Conservation (phyloP, 2,797 vertebrate genomes). For the Synanceia verrucosa region DNA sequence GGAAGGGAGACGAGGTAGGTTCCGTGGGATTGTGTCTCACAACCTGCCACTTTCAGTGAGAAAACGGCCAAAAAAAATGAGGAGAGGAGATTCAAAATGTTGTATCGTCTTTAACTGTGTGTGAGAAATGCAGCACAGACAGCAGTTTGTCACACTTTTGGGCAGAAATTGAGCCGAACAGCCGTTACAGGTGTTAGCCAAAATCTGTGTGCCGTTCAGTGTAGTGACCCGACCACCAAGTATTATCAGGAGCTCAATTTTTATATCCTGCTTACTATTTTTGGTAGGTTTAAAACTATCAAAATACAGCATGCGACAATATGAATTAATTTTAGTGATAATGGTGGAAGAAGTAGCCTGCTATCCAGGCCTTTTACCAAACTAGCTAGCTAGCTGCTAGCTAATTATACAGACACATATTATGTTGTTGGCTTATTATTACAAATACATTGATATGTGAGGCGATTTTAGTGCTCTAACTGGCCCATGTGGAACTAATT, state of each 20-base stretch:
- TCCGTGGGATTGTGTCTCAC: not conserved
- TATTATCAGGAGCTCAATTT: not conserved
- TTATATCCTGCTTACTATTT: too few relatives aligned
- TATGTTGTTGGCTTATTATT: too few relatives aligned
- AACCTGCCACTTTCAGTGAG: not conserved
- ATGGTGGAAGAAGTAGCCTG: not conserved
- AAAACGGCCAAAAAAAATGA: not conserved
- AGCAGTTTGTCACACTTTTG: not conserved
- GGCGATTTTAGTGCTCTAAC: not conserved
- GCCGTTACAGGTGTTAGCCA: not conserved
- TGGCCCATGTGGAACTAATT: too few relatives aligned
- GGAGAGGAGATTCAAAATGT: not conserved
- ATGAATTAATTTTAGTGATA: not conserved
- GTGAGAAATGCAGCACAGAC: not conserved
- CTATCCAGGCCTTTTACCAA: not conserved
- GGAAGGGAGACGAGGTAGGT: constrained; percentile 67
- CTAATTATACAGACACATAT: too few relatives aligned
- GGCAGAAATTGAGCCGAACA: too few relatives aligned
- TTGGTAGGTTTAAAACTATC: not conserved
- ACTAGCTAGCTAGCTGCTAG: too few relatives aligned
- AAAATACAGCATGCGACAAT: not conserved
- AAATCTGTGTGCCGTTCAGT: not conserved
- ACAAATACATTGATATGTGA: too few relatives aligned
- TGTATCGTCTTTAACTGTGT: not conserved
- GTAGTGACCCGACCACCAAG: not conserved